Conservation (phyloP, 35 echinoderm and acorn worm genomes). For the Apostichopus parvimensis region DNA sequence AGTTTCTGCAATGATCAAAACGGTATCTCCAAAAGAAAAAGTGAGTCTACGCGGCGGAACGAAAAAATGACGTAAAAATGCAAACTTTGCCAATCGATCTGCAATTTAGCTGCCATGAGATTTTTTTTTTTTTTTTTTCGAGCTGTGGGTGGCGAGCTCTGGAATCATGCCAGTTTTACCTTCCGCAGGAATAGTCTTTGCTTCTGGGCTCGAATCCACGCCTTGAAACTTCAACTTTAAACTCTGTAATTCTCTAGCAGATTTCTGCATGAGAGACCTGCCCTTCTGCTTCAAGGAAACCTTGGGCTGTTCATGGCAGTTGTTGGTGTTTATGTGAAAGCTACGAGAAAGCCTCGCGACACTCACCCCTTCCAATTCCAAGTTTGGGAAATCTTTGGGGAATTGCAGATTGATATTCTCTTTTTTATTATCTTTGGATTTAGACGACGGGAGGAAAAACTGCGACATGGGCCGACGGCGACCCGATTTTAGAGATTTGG, state of each 20-base stretch:
- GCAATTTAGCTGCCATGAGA: neutral
- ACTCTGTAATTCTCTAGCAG: slow-evolving; percentile 31
- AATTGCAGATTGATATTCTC: neutral
- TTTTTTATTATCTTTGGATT: slow-evolving; percentile 26
- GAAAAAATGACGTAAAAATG: neutral
- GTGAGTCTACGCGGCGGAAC: slow-evolving; percentile 33
- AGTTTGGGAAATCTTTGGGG: slow-evolving; percentile 19
- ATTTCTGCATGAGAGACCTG: slow-evolving; percentile 35
- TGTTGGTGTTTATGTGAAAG: slow-evolving; percentile 53
- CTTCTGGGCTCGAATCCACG: slow-evolving; percentile 24
- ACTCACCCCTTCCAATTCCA: slow-evolving; percentile 36
- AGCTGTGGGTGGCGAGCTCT: slow-evolving; percentile 32
- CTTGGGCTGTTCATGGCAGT: slow-evolving; percentile 42
- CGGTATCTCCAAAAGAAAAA: slow-evolving; percentile 3
- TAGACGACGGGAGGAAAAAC: slow-evolving; percentile 44
- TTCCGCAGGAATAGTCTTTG: slow-evolving; percentile 5
- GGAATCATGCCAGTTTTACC: slow-evolving; percentile 11
- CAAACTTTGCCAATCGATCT: neutral
- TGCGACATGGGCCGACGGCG: slow-evolving; percentile 34
- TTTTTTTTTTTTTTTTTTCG: neutral
- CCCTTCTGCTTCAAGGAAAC: slow-evolving; percentile 34
- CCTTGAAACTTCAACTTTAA: slow-evolving; percentile 45
- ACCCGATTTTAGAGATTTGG: neutral
- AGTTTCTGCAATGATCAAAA: neutral
- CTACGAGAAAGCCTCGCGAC: neutral